phyloP scores from a whole-genome alignment of 2,113 vertebrate genomes.

The Hypanus sabinus region DNA sequence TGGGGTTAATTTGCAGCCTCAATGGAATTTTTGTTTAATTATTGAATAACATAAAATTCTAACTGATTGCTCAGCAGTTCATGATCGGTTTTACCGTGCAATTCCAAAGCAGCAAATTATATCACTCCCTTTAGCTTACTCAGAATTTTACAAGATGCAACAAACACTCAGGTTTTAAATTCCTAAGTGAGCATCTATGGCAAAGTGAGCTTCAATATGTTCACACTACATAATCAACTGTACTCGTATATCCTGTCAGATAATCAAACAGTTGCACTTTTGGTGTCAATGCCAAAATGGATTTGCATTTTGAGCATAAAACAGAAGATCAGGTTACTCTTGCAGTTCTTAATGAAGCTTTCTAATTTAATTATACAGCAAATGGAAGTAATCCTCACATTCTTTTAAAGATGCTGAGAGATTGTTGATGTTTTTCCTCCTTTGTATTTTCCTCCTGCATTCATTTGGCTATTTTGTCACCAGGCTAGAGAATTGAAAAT shows the following conservation, averaged over 20 bases:
- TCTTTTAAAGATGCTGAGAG: neutral
- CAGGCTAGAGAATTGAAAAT: neutral
- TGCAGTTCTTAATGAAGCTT: neutral
- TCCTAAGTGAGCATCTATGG: constrained; percentile 15
- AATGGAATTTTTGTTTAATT: neutral
- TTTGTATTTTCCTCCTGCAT: neutral
- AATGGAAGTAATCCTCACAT: neutral
- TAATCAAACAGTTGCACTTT: constrained; percentile 28
- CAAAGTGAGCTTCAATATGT: constrained; percentile 14
- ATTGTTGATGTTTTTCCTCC: neutral
- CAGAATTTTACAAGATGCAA: neutral
- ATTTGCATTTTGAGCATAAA: constrained; percentile 21
- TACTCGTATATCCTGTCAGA: neutral
- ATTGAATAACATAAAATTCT: no score
- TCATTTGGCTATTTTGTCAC: neutral
- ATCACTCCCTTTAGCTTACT: neutral
- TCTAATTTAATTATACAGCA: neutral
- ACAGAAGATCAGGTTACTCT: neutral
- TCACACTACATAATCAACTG: constrained; percentile 23
- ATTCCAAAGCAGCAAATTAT: neutral
- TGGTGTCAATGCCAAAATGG: neutral
- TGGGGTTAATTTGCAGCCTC: neutral
- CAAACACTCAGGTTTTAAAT: neutral
- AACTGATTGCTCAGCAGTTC: neutral
- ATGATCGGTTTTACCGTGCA: neutral